These are phyloP conservation scores for Pseudochirops corinnae DNA, from an alignment of 2,797 vertebrate species.

Conservation along the genomic window DNA sequence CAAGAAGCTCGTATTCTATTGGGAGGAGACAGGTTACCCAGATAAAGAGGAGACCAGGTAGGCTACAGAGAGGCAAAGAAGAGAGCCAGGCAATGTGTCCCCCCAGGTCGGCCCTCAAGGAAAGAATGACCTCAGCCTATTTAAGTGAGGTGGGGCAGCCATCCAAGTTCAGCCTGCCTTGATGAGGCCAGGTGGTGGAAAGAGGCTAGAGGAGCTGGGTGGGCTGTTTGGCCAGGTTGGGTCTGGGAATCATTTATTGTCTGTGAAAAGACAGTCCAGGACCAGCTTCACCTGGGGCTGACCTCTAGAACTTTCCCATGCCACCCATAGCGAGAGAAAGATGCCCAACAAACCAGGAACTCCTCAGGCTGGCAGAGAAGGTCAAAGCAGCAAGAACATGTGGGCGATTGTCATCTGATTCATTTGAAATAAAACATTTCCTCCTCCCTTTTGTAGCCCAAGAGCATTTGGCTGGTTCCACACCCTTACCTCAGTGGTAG, in stretches of 20 bases:
- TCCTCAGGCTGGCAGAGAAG: not conserved
- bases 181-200: not conserved
- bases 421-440: not conserved
- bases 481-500: not conserved
- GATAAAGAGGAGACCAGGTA: not conserved
- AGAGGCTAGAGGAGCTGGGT: not conserved
- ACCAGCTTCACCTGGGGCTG: not conserved
- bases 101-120: not conserved
- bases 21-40: not conserved
- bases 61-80: not conserved
- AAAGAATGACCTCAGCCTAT: not conserved
- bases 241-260: not conserved
- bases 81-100: not conserved
- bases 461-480: not conserved
- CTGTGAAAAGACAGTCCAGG: not conserved
- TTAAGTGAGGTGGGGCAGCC: not conserved
- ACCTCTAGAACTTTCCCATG: not conserved
- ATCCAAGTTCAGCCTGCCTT: no score
- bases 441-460: not conserved
- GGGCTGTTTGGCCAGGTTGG: not conserved
- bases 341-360: not conserved
- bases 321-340: not conserved
- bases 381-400: not conserved
- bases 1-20: not conserved
- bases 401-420: not conserved